phyloP scores from a whole-genome alignment of 2,113 vertebrate species.

The Onychorhynchus coronatus region DNA sequence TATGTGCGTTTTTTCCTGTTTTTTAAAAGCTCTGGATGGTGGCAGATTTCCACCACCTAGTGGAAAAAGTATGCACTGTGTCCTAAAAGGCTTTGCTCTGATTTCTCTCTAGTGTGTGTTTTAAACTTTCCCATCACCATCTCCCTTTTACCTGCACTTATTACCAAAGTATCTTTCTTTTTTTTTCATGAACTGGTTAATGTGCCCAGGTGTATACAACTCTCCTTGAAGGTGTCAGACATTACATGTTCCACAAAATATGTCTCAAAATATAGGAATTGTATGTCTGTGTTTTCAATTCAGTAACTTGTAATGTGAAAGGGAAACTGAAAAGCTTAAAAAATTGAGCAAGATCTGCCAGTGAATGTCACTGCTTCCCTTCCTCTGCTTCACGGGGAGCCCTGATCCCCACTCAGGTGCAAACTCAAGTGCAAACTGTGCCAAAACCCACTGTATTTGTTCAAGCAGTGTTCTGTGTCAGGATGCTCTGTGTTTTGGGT shows the following conservation, averaged over 20 bases:
- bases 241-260: not conserved
- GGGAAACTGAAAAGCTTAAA: not conserved
- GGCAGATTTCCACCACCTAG: slow-evolving; percentile 78
- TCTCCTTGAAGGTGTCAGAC: not conserved
- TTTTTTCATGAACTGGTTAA: not conserved
- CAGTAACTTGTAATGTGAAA: not conserved
- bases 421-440: not conserved
- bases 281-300: not conserved
- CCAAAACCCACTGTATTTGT: fast-evolving
- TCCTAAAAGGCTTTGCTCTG: not conserved
- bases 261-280: not conserved
- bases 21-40: slow-evolving; percentile 17
- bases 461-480: not conserved
- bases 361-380: not conserved
- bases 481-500: not conserved
- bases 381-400: not conserved
- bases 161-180: not conserved
- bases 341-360: not conserved
- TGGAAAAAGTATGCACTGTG: slow-evolving; percentile 49
- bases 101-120: not conserved
- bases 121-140: not conserved
- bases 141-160: not conserved
- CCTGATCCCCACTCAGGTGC: not conserved
- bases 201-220: not conserved
- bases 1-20: slow-evolving; percentile 15